Base-by-base conservation (phyloP, 2,888 invertebrate genomes). In the Nectonema munidae region DNA sequence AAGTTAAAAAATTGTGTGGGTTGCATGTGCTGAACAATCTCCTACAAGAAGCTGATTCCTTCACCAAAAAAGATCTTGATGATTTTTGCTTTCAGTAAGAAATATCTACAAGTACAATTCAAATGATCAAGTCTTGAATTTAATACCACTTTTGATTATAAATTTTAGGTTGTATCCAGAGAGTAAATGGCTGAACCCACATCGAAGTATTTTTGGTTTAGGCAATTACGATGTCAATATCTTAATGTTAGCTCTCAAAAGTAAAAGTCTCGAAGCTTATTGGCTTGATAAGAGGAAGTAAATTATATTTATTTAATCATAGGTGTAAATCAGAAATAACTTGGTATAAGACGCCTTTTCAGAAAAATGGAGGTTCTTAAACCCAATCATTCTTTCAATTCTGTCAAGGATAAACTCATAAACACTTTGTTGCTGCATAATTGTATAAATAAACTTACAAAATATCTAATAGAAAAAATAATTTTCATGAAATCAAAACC, bases 201-300 rank as follows among this genome's bases (percentile, higher is more conserved):
- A 86, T 54, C 69, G 71, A 49, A 79, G 77, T 11, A 57, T 76
- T 49, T 59, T 89, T 42, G 89, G 89, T 2, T 62, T 83, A 4
- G 95, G 95, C 29, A 86, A 95, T 59, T 95, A 89, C 61, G 95
- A 95, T 57, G 72, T 86, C 42, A 95, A 95, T 60, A 83, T 89
- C 9, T 69, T 95, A 39, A 81, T 86, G 73, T 70, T 74, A 43
- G 89, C 89, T 1, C 56, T 89, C 30, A 75, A 79, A 51, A 64
- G 64, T 41, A 69, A 68, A 52, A 69, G 70, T 13, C 73, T 67
- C 51, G 75, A 75, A 53, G 71, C 74, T n/a, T 63, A 76, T 41
- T 89, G 86, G 86, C 86, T 81, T 61, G 86, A 89, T 57, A 81
- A 77, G 54, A 63, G 86, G 58, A 79, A 75, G 79, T 81, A 57